A percentile compares a stretch with the other conserved stretches of the same genome.
Evolutionary conservation across 2,113 vertebrate species (phyloP).

Genomic region (Strix aluco): DNA sequence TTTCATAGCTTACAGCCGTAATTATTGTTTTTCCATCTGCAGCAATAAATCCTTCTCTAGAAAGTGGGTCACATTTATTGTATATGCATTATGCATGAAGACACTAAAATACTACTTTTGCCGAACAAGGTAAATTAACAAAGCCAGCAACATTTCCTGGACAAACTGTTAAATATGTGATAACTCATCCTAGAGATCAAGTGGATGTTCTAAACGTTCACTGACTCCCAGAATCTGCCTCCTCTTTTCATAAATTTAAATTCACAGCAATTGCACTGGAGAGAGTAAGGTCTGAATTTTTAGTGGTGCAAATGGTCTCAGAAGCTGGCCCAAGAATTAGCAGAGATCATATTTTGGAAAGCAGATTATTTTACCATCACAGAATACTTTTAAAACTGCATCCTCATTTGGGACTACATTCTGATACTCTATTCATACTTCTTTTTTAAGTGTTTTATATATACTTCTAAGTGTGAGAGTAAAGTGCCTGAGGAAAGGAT

Average conservation of each 20-base stretch:
- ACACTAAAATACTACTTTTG: neutral
- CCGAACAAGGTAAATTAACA: neutral
- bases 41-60: conserved; percentile 32
- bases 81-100: conserved; percentile 8
- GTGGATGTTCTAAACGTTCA: neutral
- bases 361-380: neutral
- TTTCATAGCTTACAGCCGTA: conserved; percentile 20
- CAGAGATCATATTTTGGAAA: neutral
- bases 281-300: neutral
- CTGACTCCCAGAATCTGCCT: neutral
- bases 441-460: neutral
- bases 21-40: conserved; percentile 50
- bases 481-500: neutral
- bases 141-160: conserved; percentile 39
- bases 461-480: neutral
- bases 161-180: neutral
- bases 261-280: neutral
- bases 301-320: neutral
- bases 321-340: neutral
- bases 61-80: neutral
- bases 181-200: conserved; percentile 2
- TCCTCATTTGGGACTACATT: neutral
- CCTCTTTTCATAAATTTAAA: neutral
- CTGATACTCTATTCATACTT: neutral
- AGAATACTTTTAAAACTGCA: neutral